A percentile compares a stretch with the other conserved stretches of the same genome.
Conservation (phyloP, 2,113 vertebrate species). For the Geococcyx californianus region DNA sequence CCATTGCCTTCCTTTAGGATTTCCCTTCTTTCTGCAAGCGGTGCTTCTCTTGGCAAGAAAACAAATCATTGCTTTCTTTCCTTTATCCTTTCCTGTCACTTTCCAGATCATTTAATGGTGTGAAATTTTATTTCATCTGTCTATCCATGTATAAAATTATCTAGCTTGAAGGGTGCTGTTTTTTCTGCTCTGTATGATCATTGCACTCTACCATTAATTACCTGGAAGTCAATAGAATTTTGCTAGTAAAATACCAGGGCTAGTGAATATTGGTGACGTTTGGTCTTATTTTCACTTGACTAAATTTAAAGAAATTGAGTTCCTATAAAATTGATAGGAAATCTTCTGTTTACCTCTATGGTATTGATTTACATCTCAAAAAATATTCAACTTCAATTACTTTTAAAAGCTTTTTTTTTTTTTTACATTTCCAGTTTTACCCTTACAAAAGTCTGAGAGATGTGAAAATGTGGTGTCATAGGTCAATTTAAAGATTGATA, state of each 20-base stretch:
- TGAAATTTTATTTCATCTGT: background rate
- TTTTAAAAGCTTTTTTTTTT: background rate
- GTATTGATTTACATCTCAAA: background rate
- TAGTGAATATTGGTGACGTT: background rate
- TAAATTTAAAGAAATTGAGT: background rate
- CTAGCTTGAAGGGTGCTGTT: background rate
- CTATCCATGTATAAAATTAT: background rate
- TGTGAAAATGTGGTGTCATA: background rate
- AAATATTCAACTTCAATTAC: background rate
- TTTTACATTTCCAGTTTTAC: background rate
- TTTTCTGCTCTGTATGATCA: background rate
- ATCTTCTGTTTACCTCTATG: background rate
- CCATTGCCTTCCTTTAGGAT: background rate
- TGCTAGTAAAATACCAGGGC: background rate
- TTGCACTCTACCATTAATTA: background rate
- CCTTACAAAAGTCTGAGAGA: background rate
- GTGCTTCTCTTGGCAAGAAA: background rate
- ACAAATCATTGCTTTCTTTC: background rate
- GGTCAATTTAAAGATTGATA: background rate
- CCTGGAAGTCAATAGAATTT: background rate
- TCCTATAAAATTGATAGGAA: background rate
- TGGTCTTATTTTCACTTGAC: background rate
- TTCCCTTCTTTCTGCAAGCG: background rate
- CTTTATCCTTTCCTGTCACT: background rate
- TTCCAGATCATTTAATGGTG: background rate